Evolutionary conservation across 2,113 vertebrate species (phyloP).

Genomic region (Dascyllus trimaculatus): DNA sequence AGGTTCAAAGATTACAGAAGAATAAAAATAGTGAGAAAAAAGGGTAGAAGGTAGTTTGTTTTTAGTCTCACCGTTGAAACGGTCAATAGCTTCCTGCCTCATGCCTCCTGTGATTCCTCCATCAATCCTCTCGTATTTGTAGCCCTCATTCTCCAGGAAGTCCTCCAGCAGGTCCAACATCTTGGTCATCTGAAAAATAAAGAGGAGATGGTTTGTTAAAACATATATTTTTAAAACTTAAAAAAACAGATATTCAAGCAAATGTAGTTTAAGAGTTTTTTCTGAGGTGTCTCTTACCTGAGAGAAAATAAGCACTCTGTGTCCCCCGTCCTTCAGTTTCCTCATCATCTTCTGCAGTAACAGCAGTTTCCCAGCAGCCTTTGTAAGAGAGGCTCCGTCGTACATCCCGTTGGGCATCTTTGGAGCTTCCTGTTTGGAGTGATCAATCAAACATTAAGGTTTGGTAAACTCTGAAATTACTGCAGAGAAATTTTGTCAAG

Average conservation of each 20-base stretch:
- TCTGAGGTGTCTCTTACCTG: conserved; percentile 84
- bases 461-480: too few species aligned
- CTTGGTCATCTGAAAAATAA: conserved; percentile 92
- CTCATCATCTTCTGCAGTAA: conserved; percentile 97
- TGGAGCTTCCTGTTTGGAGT: conserved; percentile 91
- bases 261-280: neutral
- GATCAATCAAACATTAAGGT: conserved; percentile 5
- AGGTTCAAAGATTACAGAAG: too few species aligned
- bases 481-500: neutral
- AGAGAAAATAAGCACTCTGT: conserved; percentile 97
- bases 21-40: neutral
- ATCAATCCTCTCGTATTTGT: conserved; percentile 98
- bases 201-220: fast-evolving
- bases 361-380: conserved; percentile 93
- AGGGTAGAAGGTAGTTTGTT: neutral
- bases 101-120: conserved; percentile 97
- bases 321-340: conserved; percentile 95
- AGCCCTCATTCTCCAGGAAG: conserved; percentile 96
- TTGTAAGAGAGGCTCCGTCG: conserved; percentile 92
- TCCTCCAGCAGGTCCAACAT: conserved; percentile 98
- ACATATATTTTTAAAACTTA: too few species aligned
- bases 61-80: conserved; percentile 91
- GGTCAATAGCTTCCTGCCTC: conserved; percentile 98
- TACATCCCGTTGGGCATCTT: conserved; percentile 99
- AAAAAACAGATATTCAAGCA: neutral